A percentile compares a stretch with the other conserved stretches of the same genome.
Evolutionary conservation across 2,797 vertebrate species (phyloP).

Genomic region (Otolemur crassicaudatus): DNA sequence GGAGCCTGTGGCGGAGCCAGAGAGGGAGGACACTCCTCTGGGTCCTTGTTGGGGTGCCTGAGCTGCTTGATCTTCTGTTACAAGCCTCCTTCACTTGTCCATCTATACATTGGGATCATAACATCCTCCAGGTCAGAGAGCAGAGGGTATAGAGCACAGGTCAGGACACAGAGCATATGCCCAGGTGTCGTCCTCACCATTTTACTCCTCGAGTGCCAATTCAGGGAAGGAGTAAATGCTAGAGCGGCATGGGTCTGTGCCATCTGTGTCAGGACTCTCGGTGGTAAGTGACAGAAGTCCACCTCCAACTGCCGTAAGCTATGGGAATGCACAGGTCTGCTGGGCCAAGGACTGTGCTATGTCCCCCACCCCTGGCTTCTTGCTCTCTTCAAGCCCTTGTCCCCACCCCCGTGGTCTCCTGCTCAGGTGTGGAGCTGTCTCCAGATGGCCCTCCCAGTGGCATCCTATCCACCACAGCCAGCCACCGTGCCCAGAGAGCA

Average conservation of each 20-base stretch:
- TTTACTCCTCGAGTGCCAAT: background rate
- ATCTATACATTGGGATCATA: fast-evolving
- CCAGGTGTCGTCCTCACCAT: background rate
- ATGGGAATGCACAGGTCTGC: background rate
- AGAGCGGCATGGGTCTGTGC: background rate
- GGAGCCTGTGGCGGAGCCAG: background rate
- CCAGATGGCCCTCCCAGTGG: too few species aligned
- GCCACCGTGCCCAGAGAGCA: background rate
- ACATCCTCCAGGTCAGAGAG: background rate
- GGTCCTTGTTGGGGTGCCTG: background rate
- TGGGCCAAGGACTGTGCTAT: fast-evolving
- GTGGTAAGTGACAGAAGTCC: background rate
- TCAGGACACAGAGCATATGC: too few species aligned
- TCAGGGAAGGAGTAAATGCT: background rate
- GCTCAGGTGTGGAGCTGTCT: background rate
- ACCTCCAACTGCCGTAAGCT: background rate
- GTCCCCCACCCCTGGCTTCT: background rate
- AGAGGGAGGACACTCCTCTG: background rate
- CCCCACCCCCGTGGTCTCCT: background rate
- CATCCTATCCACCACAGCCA: too few species aligned
- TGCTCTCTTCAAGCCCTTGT: background rate
- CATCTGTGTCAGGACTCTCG: background rate
- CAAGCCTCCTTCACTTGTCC: background rate
- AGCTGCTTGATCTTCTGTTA: background rate
- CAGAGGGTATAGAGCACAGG: fast-evolving